phyloP scores from a whole-genome alignment of 2,113 vertebrate species.

The Empidonax traillii region DNA sequence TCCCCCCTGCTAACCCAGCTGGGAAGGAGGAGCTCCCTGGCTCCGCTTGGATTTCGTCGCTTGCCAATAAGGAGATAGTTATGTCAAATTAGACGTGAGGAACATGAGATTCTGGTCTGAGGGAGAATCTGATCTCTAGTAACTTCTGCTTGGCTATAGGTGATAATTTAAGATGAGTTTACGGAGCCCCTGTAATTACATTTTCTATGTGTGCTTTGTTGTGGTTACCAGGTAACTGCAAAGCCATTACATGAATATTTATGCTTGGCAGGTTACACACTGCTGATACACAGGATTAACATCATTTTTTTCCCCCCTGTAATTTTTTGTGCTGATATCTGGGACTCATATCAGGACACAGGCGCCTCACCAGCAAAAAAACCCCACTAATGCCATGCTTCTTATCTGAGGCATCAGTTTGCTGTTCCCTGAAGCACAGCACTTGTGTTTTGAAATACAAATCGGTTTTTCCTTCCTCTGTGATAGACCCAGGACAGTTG shows the following conservation, averaged over 20 bases:
- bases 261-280: neutral
- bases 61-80: slow-evolving; percentile 4
- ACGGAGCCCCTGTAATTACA: slow-evolving; percentile 4
- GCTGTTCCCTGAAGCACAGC: neutral
- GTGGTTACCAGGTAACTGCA: slow-evolving; percentile 16
- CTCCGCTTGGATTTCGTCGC: neutral
- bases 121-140: neutral
- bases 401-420: neutral
- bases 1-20: slow-evolving; percentile 4
- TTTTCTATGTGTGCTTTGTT: slow-evolving; percentile 21
- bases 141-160: neutral
- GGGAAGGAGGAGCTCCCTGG: neutral
- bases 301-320: neutral
- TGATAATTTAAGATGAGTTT: slow-evolving; percentile 51
- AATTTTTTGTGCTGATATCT: slow-evolving; percentile 9
- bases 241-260: slow-evolving; percentile 5
- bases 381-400: fast-evolving
- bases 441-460: neutral
- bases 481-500: neutral
- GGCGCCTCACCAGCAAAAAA: neutral
- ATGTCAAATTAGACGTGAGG: neutral
- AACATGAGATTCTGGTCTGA: neutral
- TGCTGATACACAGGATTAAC: neutral
- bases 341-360: neutral
- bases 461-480: neutral